Evolutionary conservation across 2,888 invertebrate genomes (phyloP).

Genomic region (Teleiodes luculella): DNA sequence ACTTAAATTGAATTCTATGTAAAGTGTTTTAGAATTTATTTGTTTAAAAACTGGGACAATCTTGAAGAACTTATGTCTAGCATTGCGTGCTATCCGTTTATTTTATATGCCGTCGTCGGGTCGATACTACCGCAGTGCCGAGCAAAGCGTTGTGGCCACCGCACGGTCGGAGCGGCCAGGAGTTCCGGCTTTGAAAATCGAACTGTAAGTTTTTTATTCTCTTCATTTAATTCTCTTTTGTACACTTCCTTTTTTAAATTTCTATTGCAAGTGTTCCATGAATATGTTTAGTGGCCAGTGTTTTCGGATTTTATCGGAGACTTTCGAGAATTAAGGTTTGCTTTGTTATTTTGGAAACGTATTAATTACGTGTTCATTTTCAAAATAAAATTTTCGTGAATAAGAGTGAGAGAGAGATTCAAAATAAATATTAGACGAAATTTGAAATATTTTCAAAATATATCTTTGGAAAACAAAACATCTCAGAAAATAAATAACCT

Average conservation of each 20-base stretch:
- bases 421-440: not conserved
- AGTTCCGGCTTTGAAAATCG: constrained; percentile 26
- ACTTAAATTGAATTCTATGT: not conserved
- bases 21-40: constrained; percentile 26
- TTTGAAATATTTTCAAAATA: too few relatives aligned
- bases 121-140: constrained; percentile 73
- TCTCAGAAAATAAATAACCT: too few relatives aligned
- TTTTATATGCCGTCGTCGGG: constrained; percentile 49
- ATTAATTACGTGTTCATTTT: not conserved
- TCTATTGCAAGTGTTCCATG: not conserved
- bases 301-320: not conserved
- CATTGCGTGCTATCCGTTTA: constrained; percentile 62
- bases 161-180: constrained; percentile 36
- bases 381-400: not conserved
- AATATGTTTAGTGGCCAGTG: not conserved
- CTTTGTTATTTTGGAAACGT: not conserved
- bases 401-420: not conserved
- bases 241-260: constrained; percentile 11
- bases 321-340: not conserved
- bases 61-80: constrained; percentile 41
- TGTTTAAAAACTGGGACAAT: constrained; percentile 40
- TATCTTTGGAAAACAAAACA: too few relatives aligned
- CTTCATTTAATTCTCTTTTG: not conserved
- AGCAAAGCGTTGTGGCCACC: constrained; percentile 38
- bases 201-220: constrained; percentile 33